These are phyloP conservation scores for Xenops minutus DNA, from an alignment of 2,797 vertebrate genomes.

Conservation along the genomic window DNA sequence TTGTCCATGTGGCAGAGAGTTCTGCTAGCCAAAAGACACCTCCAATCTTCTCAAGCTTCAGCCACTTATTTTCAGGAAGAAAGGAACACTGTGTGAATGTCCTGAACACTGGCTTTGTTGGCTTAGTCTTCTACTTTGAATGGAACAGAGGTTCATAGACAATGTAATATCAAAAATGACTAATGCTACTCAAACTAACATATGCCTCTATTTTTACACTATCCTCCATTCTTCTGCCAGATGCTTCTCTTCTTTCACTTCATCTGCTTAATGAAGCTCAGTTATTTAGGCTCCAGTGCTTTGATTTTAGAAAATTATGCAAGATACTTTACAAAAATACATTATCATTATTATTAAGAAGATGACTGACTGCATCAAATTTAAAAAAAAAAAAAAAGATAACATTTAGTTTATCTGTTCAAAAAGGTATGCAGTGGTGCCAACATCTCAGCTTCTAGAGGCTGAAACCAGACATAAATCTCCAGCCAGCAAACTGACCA, in stretches of 20 bases:
- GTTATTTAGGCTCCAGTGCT: not conserved
- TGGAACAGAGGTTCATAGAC: not conserved
- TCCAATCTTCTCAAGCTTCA: not conserved
- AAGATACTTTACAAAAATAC: not conserved
- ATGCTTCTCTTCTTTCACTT: conserved; percentile 13
- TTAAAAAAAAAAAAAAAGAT: not conserved
- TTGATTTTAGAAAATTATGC: conserved; percentile 31
- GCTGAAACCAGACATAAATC: not conserved
- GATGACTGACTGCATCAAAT: not conserved
- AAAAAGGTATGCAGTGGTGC: not conserved
- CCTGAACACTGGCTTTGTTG: not conserved
- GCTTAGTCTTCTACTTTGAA: not conserved
- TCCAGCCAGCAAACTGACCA: not conserved
- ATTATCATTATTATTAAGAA: not conserved
- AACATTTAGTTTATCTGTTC: not conserved
- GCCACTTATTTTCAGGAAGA: conserved; percentile 12
- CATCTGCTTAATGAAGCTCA: conserved; percentile 32
- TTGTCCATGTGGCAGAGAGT: not conserved
- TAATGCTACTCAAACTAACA: conserved; percentile 34
- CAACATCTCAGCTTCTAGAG: not conserved
- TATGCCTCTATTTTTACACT: conserved; percentile 47
- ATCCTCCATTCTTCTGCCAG: conserved; percentile 41
- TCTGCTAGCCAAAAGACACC: not conserved
- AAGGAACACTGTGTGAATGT: not conserved
- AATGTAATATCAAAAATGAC: conserved; percentile 51